These are phyloP conservation scores for Pholis gunnellus DNA, from an alignment of 2,113 vertebrate species.

Conservation along the genomic window DNA sequence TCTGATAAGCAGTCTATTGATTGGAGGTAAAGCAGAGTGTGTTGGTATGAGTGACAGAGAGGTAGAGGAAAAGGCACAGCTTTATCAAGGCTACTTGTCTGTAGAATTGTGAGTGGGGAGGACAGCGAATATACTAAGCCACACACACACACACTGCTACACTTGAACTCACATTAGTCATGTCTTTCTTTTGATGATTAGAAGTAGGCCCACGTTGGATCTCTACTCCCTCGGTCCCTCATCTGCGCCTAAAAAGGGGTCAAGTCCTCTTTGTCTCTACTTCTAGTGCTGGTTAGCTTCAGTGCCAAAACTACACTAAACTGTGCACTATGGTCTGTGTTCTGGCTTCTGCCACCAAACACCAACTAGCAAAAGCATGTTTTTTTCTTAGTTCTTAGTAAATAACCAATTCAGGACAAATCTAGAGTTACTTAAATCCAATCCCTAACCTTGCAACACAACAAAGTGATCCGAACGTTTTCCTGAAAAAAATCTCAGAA, in stretches of 20 bases:
- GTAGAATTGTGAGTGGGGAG: constrained; percentile 19
- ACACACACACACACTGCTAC: constrained; percentile 4
- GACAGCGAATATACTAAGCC: constrained; percentile 16
- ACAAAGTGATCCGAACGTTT: constrained; percentile 2
- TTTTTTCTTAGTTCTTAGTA: neutral
- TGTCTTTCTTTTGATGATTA: constrained; percentile 25
- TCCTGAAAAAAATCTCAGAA: neutral
- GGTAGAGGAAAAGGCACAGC: constrained; percentile 53
- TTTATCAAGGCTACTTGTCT: constrained; percentile 66
- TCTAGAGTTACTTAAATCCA: neutral
- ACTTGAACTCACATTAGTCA: constrained; percentile 17
- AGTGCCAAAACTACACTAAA: constrained; percentile 9
- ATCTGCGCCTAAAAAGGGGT: neutral
- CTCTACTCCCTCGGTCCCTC: neutral
- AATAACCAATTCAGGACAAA: constrained; percentile 11
- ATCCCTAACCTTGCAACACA: neutral
- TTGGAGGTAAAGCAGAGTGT: constrained; percentile 69
- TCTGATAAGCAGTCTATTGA: constrained; percentile 73
- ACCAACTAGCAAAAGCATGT: constrained; percentile 1
- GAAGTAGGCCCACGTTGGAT: neutral
- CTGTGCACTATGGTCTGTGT: neutral
- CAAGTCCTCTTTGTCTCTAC: neutral
- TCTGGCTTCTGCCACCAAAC: constrained; percentile 6
- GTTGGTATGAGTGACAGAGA: constrained; percentile 63
- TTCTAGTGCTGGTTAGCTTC: neutral